Conservation (phyloP, 2,888 invertebrate species). For the Drosophila peninsularis region DNA sequence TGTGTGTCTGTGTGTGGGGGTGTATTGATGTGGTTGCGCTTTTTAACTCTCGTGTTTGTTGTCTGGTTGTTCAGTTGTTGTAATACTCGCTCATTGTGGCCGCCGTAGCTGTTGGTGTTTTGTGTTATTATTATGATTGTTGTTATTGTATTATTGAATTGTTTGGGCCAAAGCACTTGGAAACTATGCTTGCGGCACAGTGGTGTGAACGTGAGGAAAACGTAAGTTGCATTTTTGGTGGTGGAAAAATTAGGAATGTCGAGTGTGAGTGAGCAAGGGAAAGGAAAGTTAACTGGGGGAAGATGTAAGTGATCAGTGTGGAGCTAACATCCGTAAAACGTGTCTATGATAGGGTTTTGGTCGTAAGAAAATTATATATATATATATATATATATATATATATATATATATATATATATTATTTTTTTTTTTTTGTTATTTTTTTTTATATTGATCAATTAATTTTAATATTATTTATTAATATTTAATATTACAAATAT, state of each 20-base stretch:
- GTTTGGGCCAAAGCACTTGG: conserved; percentile 81
- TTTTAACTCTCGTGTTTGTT: conserved; percentile 58
- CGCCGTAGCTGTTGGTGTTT: conserved; percentile 62
- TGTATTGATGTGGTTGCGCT: conserved; percentile 58
- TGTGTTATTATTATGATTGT: conserved; percentile 81
- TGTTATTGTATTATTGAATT: conserved; percentile 81
- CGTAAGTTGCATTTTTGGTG: background rate
- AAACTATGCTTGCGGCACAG: conserved; percentile 50
- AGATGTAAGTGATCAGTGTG: too few relatives aligned
- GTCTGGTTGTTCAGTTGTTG: conserved; percentile 32
- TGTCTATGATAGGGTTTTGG: background rate
- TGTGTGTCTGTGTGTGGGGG: conserved; percentile 13
- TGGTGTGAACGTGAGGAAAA: conserved; percentile 25
- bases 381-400: background rate
- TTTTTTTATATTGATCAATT: too few relatives aligned
- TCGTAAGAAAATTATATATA: background rate
- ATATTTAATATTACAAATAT: too few relatives aligned
- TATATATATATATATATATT: background rate
- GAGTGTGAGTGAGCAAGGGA: too few relatives aligned
- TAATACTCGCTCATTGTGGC: conserved; percentile 56
- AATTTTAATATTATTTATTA: too few relatives aligned
- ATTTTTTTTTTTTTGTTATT: too few relatives aligned
- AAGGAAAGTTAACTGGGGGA: background rate
- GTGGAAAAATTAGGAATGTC: background rate
- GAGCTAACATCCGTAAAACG: background rate